These are phyloP conservation scores for Eumacrocentrus americanus DNA, from an alignment of 2,888 invertebrate genomes.

Conservation along the genomic window DNA sequence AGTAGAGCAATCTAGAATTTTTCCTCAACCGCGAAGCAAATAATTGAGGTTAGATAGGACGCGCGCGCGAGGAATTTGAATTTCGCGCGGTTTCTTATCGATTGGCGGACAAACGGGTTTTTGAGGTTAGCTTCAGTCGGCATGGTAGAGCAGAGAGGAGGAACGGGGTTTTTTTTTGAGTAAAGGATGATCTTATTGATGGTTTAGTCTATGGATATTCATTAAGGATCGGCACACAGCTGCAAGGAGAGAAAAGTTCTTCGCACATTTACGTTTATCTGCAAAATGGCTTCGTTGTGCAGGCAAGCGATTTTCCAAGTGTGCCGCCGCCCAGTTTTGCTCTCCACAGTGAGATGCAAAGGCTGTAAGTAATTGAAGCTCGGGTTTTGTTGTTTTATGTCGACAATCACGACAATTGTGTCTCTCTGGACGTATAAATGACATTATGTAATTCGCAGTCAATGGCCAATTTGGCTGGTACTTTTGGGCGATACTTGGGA, in stretches of 20 bases:
- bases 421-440: background rate
- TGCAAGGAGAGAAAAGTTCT: too few relatives aligned
- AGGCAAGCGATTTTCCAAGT: conserved; percentile 72
- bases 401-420: conserved; percentile 4
- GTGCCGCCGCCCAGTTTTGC: conserved; percentile 60
- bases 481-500: too few relatives aligned
- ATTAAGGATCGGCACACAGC: conserved; percentile 12
- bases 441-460: conserved; percentile 38
- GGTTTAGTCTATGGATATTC: too few relatives aligned
- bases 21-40: conserved; percentile 4
- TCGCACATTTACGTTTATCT: too few relatives aligned
- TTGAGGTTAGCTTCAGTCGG: too few relatives aligned
- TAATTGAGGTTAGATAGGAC: too few relatives aligned
- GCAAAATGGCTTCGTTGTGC: conserved; percentile 78
- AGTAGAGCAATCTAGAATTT: conserved; percentile 19
- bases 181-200: background rate
- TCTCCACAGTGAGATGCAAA: conserved; percentile 34
- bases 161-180: background rate
- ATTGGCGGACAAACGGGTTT: too few relatives aligned
- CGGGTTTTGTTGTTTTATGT: background rate
- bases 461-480: background rate
- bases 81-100: too few relatives aligned
- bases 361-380: conserved; percentile 26
- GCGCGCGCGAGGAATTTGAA: too few relatives aligned
- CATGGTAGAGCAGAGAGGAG: too few relatives aligned